Evolutionary conservation across 23 tunicate genomes (phyloP).

Genomic region (Phallusia fumigata): DNA sequence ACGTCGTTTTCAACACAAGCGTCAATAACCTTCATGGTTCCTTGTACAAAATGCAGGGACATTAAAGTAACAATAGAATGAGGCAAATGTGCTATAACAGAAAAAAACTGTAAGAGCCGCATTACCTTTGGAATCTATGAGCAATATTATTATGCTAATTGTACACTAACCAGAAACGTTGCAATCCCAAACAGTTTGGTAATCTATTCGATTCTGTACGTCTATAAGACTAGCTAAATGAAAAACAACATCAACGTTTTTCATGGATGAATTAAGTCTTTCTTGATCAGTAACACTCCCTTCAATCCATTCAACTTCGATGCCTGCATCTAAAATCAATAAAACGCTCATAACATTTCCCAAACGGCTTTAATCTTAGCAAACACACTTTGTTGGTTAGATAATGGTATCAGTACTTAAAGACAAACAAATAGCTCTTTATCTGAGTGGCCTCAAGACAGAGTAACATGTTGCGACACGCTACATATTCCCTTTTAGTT

Average conservation of each 20-base stretch:
- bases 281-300: conserved; percentile 13
- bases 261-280: background rate
- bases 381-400: no score
- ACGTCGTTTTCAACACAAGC: conserved; percentile 20
- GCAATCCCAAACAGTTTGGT: background rate
- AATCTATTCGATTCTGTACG: background rate
- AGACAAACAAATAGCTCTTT: no score
- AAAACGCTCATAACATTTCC: no score
- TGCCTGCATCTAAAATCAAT: conserved; percentile 17
- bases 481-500: no score
- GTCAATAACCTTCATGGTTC: conserved; percentile 19
- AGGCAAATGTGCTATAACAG: no score
- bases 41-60: conserved; percentile 3
- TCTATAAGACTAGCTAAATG: conserved; percentile 17
- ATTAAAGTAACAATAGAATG: no score
- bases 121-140: background rate
- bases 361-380: no score
- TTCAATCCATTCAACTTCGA: conserved; percentile 24
- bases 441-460: no score
- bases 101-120: background rate
- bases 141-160: no score
- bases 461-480: no score
- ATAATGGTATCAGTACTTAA: no score
- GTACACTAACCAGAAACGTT: conserved; percentile 25
- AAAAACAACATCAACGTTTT: conserved; percentile 25